These are phyloP conservation scores for Xanthorhoe spadicearia DNA, from an alignment of 2,888 invertebrate species.

Conservation along the genomic window DNA sequence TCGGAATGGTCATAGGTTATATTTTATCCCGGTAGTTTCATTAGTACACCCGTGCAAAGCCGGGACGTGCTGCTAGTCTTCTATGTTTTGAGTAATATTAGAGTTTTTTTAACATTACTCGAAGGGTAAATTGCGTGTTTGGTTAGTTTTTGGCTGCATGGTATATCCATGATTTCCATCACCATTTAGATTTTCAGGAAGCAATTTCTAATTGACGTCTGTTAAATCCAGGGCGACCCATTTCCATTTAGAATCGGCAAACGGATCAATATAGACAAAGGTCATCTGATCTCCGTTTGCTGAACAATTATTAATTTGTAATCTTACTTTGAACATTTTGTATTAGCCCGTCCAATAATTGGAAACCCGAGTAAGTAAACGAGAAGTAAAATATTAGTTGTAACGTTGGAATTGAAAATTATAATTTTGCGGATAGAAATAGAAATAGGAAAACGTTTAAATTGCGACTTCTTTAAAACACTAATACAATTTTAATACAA, in stretches of 20 bases:
- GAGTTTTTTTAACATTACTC: too few species aligned
- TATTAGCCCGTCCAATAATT: constrained; percentile 12
- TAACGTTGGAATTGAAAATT: background rate
- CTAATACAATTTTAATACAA: too few species aligned
- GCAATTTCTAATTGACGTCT: constrained; percentile 16
- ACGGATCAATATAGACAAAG: constrained; percentile 43
- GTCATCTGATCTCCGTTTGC: constrained; percentile 39
- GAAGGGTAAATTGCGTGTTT: too few species aligned
- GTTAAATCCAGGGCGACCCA: constrained; percentile 28
- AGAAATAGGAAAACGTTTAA: too few species aligned
- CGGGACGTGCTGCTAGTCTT: too few species aligned
- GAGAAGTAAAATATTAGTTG: background rate
- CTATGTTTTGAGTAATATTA: too few species aligned
- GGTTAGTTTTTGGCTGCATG: too few species aligned
- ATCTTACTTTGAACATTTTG: constrained; percentile 15
- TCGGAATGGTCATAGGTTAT: too few species aligned
- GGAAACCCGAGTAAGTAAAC: constrained; percentile 10
- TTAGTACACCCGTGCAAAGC: too few species aligned
- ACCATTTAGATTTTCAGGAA: background rate
- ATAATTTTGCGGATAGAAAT: too few species aligned
- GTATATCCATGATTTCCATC: background rate
- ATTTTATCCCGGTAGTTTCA: too few species aligned
- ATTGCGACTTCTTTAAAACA: too few species aligned
- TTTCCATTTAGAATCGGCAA: constrained; percentile 35
- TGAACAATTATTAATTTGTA: constrained; percentile 40